Base-by-base conservation (phyloP, 2,797 vertebrate genomes). In the Lithobates sylvaticus region DNA sequence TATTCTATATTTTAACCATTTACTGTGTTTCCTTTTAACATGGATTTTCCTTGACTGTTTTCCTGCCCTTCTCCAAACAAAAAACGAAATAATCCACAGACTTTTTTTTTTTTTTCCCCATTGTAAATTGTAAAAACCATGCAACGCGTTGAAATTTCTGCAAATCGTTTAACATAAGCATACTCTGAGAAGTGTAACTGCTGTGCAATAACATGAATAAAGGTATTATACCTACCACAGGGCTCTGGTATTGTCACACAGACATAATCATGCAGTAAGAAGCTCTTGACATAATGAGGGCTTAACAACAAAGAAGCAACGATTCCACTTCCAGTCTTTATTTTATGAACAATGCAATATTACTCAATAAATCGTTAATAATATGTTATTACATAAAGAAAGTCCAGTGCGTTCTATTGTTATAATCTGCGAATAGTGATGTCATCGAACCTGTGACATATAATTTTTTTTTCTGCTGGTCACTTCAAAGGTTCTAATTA, bases 241-340 rank as follows among this genome's bases (percentile, higher is more conserved):
- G 65, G 77, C 39, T 29, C 32, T 18, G 77, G 61, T 68, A 67
- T 68, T 68, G 76, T 79, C 65, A 69, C 39, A 69, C 21, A 79
- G 78, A 50, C 77, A 79, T 79, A 79, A 79, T 69, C 78, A 79
- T 79, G 27, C 65, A 23, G 16, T 50, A 79, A 32, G 78, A 79
- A 79, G 36, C 78, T 69, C 78, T 69, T 79, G 78, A 69, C 39
- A 79, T 79, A 79, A 79, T 79, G 42, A 69, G 65, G 44, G 42
- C 70, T 81, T 71, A 61, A 81, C 79, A 71, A 72, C 68, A 61
- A 71, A 71, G 32, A 61, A 58, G 47, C 21, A 21, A 32, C 23
- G 21, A 54, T 54, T 80, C 42, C 78, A 81, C 50, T 72, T 61
- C 34, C 68, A 61, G 32, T 29, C 16, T 72, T 58, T 69, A 61